phyloP scores from a whole-genome alignment of 92 coral and sea anemone species.

The Heteractis magnifica region DNA sequence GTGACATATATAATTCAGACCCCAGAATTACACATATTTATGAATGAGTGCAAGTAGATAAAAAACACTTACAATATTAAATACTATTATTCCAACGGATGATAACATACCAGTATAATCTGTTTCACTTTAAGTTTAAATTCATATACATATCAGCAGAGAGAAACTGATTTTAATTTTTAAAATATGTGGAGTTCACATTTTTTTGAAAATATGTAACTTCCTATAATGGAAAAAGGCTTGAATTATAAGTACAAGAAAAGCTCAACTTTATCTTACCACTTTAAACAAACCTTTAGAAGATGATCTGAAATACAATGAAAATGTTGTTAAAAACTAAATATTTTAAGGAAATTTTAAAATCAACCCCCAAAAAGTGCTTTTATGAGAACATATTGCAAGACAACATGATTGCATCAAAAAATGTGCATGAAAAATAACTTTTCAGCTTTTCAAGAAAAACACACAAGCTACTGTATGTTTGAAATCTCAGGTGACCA shows the following conservation, averaged over 20 bases:
- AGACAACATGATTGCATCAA: too few species aligned
- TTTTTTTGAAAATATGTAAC: not conserved
- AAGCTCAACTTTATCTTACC: conserved; percentile 10
- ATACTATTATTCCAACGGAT: not conserved
- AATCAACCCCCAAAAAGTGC: not conserved
- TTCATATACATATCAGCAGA: not conserved
- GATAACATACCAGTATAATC: not conserved
- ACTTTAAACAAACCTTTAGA: conserved; percentile 25
- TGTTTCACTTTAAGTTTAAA: not conserved
- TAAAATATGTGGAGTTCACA: not conserved
- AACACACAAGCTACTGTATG: too few species aligned
- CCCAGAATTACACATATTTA: too few species aligned
- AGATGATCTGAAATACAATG: conserved; percentile 22
- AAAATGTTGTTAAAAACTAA: not conserved
- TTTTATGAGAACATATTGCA: not conserved
- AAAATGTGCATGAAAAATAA: too few species aligned
- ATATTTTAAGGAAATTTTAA: not conserved
- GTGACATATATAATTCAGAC: too few species aligned
- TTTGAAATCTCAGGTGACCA: not conserved
- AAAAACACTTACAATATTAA: not conserved
- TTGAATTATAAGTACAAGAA: not conserved
- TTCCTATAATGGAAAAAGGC: not conserved
- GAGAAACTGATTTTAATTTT: not conserved
- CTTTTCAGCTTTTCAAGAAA: too few species aligned
- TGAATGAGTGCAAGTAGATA: too few species aligned